Evolutionary conservation across 2,113 vertebrate species (phyloP), one percentile per base, ranked within the genome.

Genomic region (Equus przewalskii): DNA sequence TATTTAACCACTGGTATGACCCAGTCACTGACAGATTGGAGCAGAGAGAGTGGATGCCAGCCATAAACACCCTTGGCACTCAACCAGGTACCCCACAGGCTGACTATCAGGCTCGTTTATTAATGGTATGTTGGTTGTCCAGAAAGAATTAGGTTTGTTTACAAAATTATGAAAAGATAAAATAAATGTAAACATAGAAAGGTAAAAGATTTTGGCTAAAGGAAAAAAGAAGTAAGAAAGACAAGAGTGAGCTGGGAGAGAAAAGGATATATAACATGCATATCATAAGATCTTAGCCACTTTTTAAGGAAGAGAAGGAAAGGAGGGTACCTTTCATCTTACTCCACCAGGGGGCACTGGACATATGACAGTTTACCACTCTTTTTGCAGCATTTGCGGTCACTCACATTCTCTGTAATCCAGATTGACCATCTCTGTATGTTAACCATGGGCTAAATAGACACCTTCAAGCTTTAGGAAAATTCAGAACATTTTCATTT

Each of bases 141-240:
- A 95, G n/a, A 88, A 91, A 91, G 36, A 96, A 89, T n/a, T 26
- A 80, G 60, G 12, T 86, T 95, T 87, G 7, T 81, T 91, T 86
- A 64, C 10, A 73, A 70, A 94, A 81, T 73, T 76, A 64, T 0
- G 60, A 60, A 86, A 72, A 54, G 30, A 70, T 75, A 80, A 89
- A 89, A 46, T 88, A 79, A 79, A 44, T 30, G 0, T 49, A 67
- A 91, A 93, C 28, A 58, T n/a, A 49, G 51, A 84, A 80, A 36
- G 13, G 21, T 86, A 56, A 95, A 64, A 81, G 21, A 58, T 14
- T 85, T 28, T 49, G 6, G 26, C 26, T 33, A 73, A 92, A 58
- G 14, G 15, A 16, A 80, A 26, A 62, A 82, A 46, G 5, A 62
- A 69, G 21, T 51, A 36, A 21, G 33, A 92, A 82, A 76, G 18